phyloP scores from a whole-genome alignment of 2,113 vertebrate species.

The Heliornis fulica region DNA sequence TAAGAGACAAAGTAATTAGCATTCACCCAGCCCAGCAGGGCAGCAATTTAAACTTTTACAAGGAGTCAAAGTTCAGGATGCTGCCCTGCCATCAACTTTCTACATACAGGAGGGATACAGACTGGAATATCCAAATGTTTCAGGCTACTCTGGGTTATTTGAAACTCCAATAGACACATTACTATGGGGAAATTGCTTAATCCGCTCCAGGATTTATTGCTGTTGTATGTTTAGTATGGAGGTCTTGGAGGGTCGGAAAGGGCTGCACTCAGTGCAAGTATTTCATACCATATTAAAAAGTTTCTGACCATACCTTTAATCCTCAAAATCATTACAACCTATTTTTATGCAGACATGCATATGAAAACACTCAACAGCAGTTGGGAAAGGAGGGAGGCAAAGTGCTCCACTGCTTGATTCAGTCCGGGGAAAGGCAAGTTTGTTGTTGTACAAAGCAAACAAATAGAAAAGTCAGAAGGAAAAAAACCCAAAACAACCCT shows the following conservation, averaged over 20 bases:
- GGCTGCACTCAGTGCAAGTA: neutral
- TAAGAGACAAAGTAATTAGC: conserved; percentile 65
- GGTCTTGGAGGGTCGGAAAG: conserved; percentile 26
- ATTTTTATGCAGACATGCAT: conserved; percentile 61
- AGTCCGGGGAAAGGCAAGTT: conserved; percentile 62
- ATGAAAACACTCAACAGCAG: conserved; percentile 61
- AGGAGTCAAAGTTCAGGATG: conserved; percentile 63
- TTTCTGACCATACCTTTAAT: conserved; percentile 72
- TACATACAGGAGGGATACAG: conserved; percentile 41
- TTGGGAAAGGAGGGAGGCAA: conserved; percentile 44
- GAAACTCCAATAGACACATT: conserved; percentile 58
- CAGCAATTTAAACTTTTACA: conserved; percentile 68
- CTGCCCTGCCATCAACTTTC: conserved; percentile 60
- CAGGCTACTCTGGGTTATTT: conserved; percentile 43
- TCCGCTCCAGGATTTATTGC: conserved; percentile 67
- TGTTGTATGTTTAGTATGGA: conserved; percentile 36
- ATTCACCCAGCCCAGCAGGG: conserved; percentile 66
- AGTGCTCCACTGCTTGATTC: conserved; percentile 32
- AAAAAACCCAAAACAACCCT: neutral
- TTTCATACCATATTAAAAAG: conserved; percentile 61
- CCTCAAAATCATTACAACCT: conserved; percentile 68
- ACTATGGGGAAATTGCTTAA: conserved; percentile 60
- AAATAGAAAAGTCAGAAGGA: neutral
- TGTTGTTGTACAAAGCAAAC: conserved; percentile 49
- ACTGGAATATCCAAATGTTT: conserved; percentile 66